Percentiles rank a stretch among this genome's conserved stretches.
Conservation (phyloP, 2,888 invertebrate genomes). For the Osmoderma eremita region DNA sequence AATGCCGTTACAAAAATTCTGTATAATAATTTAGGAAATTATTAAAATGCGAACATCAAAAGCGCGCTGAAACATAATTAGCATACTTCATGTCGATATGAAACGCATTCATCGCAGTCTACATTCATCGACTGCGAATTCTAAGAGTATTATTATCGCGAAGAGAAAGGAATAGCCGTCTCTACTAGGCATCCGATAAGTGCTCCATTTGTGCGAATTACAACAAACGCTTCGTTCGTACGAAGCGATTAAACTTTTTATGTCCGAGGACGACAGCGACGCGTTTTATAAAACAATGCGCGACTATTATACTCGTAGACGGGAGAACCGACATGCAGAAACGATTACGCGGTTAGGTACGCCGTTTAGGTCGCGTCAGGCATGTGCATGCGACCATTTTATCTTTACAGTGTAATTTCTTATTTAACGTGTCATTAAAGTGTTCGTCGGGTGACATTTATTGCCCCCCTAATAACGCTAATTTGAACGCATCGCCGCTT, state of each 20-base stretch:
- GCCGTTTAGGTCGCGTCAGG: background rate
- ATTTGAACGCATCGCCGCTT: constrained; percentile 27
- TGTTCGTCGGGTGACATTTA: constrained; percentile 25
- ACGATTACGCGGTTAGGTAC: constrained; percentile 1
- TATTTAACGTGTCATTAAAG: constrained; percentile 35
- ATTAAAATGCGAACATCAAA: too few relatives aligned
- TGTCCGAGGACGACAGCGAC: constrained; percentile 10
- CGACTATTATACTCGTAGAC: background rate
- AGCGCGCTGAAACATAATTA: too few relatives aligned
- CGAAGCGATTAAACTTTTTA: constrained; percentile 14
- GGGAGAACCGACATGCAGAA: background rate
- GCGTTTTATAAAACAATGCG: constrained; percentile 11
- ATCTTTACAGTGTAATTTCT: constrained; percentile 36
- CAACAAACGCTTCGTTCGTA: constrained; percentile 6
- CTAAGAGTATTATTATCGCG: background rate
- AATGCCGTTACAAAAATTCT: too few relatives aligned
- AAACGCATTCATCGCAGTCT: too few relatives aligned
- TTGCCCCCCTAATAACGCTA: constrained; percentile 31
- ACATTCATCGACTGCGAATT: too few relatives aligned
- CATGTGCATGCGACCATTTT: constrained; percentile 14
- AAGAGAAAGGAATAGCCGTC: background rate
- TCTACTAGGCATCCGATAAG: constrained; percentile 10
- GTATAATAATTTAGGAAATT: too few relatives aligned
- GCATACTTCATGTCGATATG: too few relatives aligned
- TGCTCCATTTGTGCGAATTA: background rate